Evolutionary conservation across 2,113 vertebrate genomes (phyloP), one percentile per base, ranked within the genome.

Genomic region (Campylomormyrus numenius): DNA sequence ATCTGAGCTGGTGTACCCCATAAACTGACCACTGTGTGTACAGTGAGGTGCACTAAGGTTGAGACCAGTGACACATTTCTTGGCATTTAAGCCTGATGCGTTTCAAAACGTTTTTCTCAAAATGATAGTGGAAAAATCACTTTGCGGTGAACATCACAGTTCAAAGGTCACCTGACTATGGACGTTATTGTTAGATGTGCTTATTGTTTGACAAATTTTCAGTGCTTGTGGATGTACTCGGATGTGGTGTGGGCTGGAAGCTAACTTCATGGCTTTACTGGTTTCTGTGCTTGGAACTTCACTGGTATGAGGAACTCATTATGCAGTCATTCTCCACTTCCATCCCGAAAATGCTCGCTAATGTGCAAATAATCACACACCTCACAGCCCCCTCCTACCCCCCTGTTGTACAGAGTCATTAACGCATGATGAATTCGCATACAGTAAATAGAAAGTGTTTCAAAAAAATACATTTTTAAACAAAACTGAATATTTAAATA

Each of bases 331-430:
- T 62, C 7, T 88, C 52, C 19, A n/a, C 66, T 52, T 35, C 3
- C 6, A 19, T 56, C n/a, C 62, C 0, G 27, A 70, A 17, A 27
- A 53, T n/a, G 21, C 49, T 52, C 11, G n/a, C n/a, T 87, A 35
- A 87, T 87, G 48, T 27, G 50, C 27, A n/a, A n/a, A 87, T 53
- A 53, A 87, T 35, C 50, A 39, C 35, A 88, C 49, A 39, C 50
- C 50, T 35, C 49, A 87, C 27, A 56, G 45, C 42, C 15, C 31
- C 15, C 9, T 0, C 49, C 49, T 9, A 39, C 15, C 91, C 94
- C 93, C 15, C 89, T 92, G 62, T 92, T 92, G 92, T 94, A 85
- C 90, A 89, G 91, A 93, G 91, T 58, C 92, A 94, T 94, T 94
- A 74, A 92, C 93, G 94, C 93, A 93, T 92, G 93, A 92, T 90